Evolutionary conservation across 2,888 invertebrate genomes (phyloP).

Genomic region (Ichneumoninae sp.): DNA sequence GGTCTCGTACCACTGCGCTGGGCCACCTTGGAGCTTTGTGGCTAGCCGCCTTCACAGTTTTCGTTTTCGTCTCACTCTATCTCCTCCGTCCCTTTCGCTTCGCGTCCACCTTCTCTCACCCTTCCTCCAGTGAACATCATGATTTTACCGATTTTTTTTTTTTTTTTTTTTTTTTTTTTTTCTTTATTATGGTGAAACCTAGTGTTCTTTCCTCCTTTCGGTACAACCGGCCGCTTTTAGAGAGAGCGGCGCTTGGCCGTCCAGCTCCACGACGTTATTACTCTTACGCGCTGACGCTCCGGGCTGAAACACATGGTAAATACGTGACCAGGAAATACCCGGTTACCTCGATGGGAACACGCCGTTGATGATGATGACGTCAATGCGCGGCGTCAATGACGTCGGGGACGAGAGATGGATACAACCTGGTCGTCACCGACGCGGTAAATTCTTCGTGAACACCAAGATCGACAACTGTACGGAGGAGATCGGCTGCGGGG

Average conservation of each 20-base stretch:
- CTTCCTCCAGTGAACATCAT: constrained; percentile 69
- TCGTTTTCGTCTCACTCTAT: constrained; percentile 31
- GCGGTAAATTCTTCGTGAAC: constrained; percentile 26
- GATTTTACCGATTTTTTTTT: constrained; percentile 74
- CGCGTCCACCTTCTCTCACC: constrained; percentile 22
- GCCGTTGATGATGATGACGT: constrained; percentile 5
- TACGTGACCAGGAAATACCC: constrained; percentile 23
- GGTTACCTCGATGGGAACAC: constrained; percentile 16
- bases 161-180: constrained; percentile 47
- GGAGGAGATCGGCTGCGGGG: constrained; percentile 11
- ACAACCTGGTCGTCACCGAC: constrained; percentile 2
- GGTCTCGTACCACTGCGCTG: constrained; percentile 59
- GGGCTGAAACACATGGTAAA: constrained; percentile 13
- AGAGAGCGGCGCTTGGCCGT: constrained; percentile 34
- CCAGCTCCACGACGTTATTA: constrained; percentile 35
- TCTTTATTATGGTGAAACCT: too few relatives aligned
- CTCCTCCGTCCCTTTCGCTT: constrained; percentile 47
- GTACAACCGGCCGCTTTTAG: constrained; percentile 72
- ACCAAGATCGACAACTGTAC: constrained; percentile 31
- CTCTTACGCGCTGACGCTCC: constrained; percentile 15
- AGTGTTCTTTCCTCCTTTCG: too few relatives aligned
- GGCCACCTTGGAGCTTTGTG: constrained; percentile 78
- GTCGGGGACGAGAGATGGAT: constrained; percentile 20
- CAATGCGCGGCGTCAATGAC: constrained; percentile 30
- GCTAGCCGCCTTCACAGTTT: constrained; percentile 71